Conservation (phyloP, 2,888 invertebrate genomes). For the Pardosa pseudoannulata region DNA sequence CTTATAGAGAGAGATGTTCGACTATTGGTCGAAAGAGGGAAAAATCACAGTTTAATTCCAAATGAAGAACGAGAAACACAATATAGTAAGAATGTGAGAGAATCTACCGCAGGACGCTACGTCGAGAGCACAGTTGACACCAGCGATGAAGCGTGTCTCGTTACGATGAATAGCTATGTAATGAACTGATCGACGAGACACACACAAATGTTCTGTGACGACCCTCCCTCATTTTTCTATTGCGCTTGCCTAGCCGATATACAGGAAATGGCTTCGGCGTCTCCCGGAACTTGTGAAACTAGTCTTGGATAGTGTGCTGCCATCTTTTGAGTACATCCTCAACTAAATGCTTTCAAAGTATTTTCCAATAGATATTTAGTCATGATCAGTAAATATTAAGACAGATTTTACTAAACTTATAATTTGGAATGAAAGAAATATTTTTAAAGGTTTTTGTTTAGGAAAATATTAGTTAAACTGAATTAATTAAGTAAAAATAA, state of each 20-base stretch:
- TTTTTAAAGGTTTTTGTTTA: too few species aligned
- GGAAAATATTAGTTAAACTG: too few species aligned
- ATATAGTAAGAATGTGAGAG: background rate
- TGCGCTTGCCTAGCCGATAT: conserved; percentile 60
- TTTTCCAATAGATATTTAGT: too few species aligned
- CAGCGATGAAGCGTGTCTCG: conserved; percentile 40
- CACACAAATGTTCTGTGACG: conserved; percentile 58
- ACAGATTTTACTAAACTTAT: too few species aligned
- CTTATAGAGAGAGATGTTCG: background rate
- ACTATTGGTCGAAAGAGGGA: background rate
- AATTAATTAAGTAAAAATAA: too few species aligned
- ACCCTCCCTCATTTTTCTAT: conserved; percentile 67
- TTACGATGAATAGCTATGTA: conserved; percentile 70
- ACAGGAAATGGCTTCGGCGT: conserved; percentile 71
- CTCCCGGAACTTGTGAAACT: conserved; percentile 55
- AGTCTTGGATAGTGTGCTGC: conserved; percentile 32
- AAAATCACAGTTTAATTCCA: background rate
- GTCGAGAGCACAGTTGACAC: conserved; percentile 21
- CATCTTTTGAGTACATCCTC: too few species aligned
- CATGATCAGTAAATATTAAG: too few species aligned
- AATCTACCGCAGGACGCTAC: conserved; percentile 32
- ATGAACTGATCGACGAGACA: conserved; percentile 68
- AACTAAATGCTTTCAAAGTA: too few species aligned
- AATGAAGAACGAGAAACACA: background rate
- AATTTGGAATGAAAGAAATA: too few species aligned